Percentiles rank a stretch among this genome's conserved stretches.
phyloP scores from a whole-genome alignment of 2,888 invertebrate species.

The Beris morrisii region DNA sequence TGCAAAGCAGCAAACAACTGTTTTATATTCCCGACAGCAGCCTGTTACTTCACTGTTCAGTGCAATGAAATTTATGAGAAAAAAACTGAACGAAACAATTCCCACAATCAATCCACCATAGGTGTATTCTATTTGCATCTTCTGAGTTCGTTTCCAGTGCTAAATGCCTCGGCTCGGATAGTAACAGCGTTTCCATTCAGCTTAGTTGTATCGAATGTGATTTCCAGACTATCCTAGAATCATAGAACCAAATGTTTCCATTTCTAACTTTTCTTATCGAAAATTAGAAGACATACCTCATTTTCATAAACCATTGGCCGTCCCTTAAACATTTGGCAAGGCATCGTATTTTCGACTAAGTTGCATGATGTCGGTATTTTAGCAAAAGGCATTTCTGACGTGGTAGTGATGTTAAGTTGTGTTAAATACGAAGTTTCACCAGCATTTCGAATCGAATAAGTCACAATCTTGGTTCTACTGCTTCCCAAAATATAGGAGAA shows the following conservation, averaged over 20 bases:
- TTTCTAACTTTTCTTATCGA: neutral
- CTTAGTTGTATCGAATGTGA: slow-evolving; percentile 52
- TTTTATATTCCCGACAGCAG: too few relatives aligned
- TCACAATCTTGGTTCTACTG: slow-evolving; percentile 47
- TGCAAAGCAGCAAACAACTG: too few relatives aligned
- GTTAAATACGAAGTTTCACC: slow-evolving; percentile 59
- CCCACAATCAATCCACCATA: too few relatives aligned
- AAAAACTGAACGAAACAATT: too few relatives aligned
- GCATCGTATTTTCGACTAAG: slow-evolving; percentile 43
- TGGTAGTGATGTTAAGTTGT: slow-evolving; percentile 56
- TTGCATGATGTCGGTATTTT: slow-evolving; percentile 52
- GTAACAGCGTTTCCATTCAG: slow-evolving; percentile 48
- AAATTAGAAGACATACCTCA: slow-evolving; percentile 32
- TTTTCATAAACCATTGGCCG: slow-evolving; percentile 49
- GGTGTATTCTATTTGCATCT: too few relatives aligned
- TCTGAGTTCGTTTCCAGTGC: slow-evolving; percentile 52
- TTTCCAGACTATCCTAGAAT: slow-evolving; percentile 44
- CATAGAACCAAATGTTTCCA: neutral
- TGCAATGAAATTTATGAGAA: too few relatives aligned
- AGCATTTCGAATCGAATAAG: slow-evolving; percentile 53
- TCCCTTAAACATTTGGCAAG: slow-evolving; percentile 51
- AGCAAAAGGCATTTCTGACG: slow-evolving; percentile 52
- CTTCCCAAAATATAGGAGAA: slow-evolving; percentile 52
- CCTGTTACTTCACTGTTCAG: too few relatives aligned
- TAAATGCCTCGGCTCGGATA: slow-evolving; percentile 52